These are phyloP conservation scores for Peromyscus californicus DNA, from an alignment of 2,113 vertebrate species.

Conservation along the genomic window DNA sequence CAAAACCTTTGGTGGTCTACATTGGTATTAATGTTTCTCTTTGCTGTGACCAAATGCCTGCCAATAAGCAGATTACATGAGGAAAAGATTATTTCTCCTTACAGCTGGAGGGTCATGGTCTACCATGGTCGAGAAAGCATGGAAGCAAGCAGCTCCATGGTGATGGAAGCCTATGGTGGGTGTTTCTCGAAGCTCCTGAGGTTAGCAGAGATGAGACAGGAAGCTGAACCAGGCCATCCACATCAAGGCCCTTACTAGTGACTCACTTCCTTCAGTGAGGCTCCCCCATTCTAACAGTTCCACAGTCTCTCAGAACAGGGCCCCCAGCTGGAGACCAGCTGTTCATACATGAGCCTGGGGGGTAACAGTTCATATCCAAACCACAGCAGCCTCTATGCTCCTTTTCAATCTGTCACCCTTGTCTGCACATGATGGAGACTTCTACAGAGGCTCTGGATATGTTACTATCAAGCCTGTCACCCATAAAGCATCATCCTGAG, in stretches of 20 bases:
- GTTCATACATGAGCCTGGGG: neutral
- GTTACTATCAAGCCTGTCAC: neutral
- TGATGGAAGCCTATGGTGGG: neutral
- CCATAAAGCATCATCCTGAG: neutral
- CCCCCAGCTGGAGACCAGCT: neutral
- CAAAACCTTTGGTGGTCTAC: neutral
- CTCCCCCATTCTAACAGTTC: no score
- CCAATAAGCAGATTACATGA: neutral
- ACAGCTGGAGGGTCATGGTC: neutral
- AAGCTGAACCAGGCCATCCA: neutral
- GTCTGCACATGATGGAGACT: accelerated
- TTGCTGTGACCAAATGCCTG: neutral
- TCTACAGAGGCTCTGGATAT: neutral
- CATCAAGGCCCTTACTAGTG: neutral
- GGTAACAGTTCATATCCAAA: neutral
- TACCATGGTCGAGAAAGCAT: neutral
- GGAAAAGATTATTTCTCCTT: neutral
- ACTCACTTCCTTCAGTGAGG: neutral
- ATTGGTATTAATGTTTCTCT: neutral
- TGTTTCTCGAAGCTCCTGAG: neutral
- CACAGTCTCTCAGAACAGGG: neutral
- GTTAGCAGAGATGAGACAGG: neutral
- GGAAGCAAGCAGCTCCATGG: neutral
- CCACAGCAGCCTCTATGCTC: neutral
- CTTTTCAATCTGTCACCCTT: neutral